Conservation (phyloP, 2,797 vertebrate genomes). For the Anabas testudineus region DNA sequence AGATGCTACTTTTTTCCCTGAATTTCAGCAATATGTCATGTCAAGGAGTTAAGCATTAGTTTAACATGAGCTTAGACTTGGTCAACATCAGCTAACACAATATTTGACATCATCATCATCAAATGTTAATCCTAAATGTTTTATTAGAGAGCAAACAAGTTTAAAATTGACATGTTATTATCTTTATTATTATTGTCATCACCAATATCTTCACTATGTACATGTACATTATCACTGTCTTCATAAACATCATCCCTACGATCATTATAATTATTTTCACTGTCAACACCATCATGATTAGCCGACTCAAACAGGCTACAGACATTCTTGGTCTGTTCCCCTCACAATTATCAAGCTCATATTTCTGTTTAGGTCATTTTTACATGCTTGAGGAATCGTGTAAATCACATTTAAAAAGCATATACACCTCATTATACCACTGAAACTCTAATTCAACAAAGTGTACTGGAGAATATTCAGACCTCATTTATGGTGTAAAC, state of each 20-base stretch:
- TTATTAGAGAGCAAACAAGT: neutral
- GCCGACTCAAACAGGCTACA: slow-evolving; percentile 43
- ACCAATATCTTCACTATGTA: neutral
- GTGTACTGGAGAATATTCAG: slow-evolving; percentile 84
- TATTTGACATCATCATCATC: no score
- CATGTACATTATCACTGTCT: neutral
- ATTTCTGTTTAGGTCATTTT: slow-evolving; percentile 83
- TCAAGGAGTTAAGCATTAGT: no score
- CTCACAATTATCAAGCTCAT: slow-evolving; percentile 64
- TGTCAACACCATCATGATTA: slow-evolving; percentile 53
- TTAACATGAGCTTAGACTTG: no score
- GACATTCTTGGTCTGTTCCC: slow-evolving; percentile 56
- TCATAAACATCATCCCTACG: slow-evolving; percentile 6
- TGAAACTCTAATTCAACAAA: slow-evolving; percentile 79
- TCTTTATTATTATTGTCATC: slow-evolving; percentile 1
- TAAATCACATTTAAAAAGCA: slow-evolving; percentile 85
- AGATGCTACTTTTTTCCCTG: neutral
- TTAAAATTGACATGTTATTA: neutral
- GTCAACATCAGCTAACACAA: no score
- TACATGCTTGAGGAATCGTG: slow-evolving; percentile 81
- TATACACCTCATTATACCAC: slow-evolving; percentile 82
- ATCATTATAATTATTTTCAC: slow-evolving; percentile 17
- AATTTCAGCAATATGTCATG: no score
- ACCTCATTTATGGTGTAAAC: slow-evolving; percentile 87
- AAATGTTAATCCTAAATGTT: neutral